phyloP scores from a whole-genome alignment of 2,113 vertebrate species.

The Tyto alba region DNA sequence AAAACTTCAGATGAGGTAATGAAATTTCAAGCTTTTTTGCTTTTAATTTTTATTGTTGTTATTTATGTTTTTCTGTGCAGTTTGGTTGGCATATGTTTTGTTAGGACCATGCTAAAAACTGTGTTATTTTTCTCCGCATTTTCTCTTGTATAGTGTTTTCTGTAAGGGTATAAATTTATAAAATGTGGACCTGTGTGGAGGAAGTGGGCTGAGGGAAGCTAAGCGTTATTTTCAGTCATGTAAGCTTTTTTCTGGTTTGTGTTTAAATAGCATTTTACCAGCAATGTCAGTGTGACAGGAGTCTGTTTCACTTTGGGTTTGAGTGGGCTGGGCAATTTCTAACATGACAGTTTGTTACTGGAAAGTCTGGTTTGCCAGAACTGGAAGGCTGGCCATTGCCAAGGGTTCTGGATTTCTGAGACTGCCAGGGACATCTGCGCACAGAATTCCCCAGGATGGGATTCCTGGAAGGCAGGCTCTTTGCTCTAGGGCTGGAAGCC shows the following conservation, averaged over 20 bases:
- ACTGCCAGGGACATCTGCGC: fast-evolving
- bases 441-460: fast-evolving
- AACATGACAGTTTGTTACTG: neutral
- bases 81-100: neutral
- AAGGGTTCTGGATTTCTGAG: neutral
- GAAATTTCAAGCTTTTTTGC: neutral
- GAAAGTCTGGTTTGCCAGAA: neutral
- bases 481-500: neutral
- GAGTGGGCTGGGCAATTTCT: neutral
- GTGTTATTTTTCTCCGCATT: neutral
- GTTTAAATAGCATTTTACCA: neutral
- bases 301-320: neutral
- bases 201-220: neutral
- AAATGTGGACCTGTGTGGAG: neutral
- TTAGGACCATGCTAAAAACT: neutral
- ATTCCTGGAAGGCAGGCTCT: neutral
- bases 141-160: neutral
- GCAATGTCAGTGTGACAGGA: neutral
- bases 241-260: neutral
- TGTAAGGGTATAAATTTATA: neutral
- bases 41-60: neutral
- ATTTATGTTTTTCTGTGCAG: neutral
- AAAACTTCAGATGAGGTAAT: neutral
- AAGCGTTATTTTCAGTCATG: neutral
- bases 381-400: neutral